Evolutionary conservation across 2,113 vertebrate species (phyloP), one percentile per base, ranked within the genome.

Genomic region (Microtus oregoni): DNA sequence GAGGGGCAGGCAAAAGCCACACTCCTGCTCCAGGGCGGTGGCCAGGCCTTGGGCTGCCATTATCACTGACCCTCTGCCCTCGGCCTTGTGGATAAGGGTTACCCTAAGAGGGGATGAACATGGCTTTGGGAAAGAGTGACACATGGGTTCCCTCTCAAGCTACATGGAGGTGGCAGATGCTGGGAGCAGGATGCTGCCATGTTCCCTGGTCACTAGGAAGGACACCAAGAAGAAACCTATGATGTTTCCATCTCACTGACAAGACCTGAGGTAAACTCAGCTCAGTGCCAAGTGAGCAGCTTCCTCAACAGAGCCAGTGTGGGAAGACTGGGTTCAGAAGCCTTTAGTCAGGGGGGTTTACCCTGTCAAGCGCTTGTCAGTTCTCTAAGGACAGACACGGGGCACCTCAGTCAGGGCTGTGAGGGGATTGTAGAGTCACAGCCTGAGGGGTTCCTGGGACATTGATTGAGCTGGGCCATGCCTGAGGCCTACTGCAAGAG

Each of bases 221-320:
- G 68, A 22, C 0, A 0, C 76, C 67, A 6, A 22, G 14, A 26
- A 50, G 63, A 15, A 63, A 44, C 38, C 9, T 20, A 4, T 3
- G 61, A 20, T 2, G 3, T 26, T 0, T 1, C 47, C 0, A 7
- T 15, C 32, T 65, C 1, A 0, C 0, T 1, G 50, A 72, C 17
- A 5, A 4, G 24, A 32, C 47, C 77, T 0, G 6, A 73, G 47
- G 72, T 47, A 35, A 9, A 10, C 9, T 3, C 3, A 50, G 28
- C 65, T 65, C 6, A 32, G 24, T 0, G 0, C 0, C 0, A 10
- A 14, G 67, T 30, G 17, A 4, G 0, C 0, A 32, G 38, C 38
- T 44, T 58, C 2, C 67, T 8, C 20, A 15, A 8, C 30, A 44
- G 30, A 1, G 8, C 12, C 11, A 0, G 50, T 52, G 86, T 41